Evolutionary conservation across 1,140 invertebrate species (phyloP), one percentile per base, ranked within the genome.

Genomic region (Drosophila malerkotliana): DNA sequence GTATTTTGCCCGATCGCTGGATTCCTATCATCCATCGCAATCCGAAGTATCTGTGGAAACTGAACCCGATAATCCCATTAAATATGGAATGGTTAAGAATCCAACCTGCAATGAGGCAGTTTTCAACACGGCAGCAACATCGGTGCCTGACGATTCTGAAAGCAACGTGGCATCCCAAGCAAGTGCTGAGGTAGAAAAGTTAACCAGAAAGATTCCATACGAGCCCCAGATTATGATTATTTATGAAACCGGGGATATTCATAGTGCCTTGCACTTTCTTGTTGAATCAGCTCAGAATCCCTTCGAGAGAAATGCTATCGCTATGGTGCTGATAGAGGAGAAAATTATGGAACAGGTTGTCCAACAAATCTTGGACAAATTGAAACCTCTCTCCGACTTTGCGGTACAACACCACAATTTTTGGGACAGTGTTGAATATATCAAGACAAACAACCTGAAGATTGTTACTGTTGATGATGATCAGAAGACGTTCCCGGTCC

Each of bases 211-310:
- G 3, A 9, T 18, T 4, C 12, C 14, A 9, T 34, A 44, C 14
- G 15, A 28, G 4, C 59, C 80, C n/a, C 72, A 84, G 1, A 21
- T 85, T 9, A 76, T 91, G 72, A 75, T 91, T 14, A 47, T 91
- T 15, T 82, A 60, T 39, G 71, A 48, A 6, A 54, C 39, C 0
- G 84, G 78, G 2, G 90, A 91, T 44, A 37, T 90, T 1, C 60
- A 91, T 21, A 72, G 78, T 48, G 81, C 90, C 3, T 14, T 85
- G 6, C 58, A 87, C 24, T 73, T 77, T 24, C 24, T 91, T 0
- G 32, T 60, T 2, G 56, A 76, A 5, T 91, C 90, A 0, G 47
- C 73, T 1, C 52, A 82, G 3, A 63, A 73, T 45, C 62, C 90
- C 0, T 90, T 87, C 4, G 24, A 28, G 1, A 3, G 34, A 0